Evolutionary conservation across 1,140 invertebrate genomes (phyloP).

Genomic region (Philopotamus ludificatus): DNA sequence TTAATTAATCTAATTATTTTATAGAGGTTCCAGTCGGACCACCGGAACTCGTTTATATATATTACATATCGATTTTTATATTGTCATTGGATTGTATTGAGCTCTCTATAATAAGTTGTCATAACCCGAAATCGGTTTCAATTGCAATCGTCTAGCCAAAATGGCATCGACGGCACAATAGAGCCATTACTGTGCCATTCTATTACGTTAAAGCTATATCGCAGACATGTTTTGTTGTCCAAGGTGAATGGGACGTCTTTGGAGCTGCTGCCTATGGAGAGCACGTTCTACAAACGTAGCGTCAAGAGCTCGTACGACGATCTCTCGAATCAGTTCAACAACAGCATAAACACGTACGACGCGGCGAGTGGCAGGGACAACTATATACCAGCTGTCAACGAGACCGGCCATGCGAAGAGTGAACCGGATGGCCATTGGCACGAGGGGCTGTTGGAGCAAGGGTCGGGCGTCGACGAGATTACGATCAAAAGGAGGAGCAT

Average conservation of each 20-base stretch:
- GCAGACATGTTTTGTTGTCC: background rate
- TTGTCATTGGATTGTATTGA: background rate
- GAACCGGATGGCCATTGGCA: background rate
- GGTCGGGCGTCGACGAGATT: background rate
- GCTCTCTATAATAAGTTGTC: background rate
- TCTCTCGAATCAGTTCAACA: background rate
- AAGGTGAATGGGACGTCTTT: conserved; percentile 24
- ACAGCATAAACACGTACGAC: background rate
- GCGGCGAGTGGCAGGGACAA: background rate
- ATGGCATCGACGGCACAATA: background rate
- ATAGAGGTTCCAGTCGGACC: conserved; percentile 47
- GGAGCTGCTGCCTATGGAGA: conserved; percentile 7
- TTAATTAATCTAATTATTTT: conserved; percentile 45
- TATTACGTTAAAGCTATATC: background rate
- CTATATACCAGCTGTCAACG: background rate
- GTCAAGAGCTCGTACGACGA: background rate
- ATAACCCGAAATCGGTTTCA: conserved; percentile 9
- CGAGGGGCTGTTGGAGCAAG: background rate
- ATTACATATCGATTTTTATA: background rate
- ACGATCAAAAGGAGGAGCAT: conserved; percentile 45
- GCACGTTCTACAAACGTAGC: background rate
- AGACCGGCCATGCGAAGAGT: background rate
- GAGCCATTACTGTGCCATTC: background rate
- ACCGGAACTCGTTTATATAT: conserved; percentile 47
- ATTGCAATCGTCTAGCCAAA: background rate